These are phyloP conservation scores for Cryptosula pallasiana DNA, from an alignment of 2,888 invertebrate species.

Conservation along the genomic window DNA sequence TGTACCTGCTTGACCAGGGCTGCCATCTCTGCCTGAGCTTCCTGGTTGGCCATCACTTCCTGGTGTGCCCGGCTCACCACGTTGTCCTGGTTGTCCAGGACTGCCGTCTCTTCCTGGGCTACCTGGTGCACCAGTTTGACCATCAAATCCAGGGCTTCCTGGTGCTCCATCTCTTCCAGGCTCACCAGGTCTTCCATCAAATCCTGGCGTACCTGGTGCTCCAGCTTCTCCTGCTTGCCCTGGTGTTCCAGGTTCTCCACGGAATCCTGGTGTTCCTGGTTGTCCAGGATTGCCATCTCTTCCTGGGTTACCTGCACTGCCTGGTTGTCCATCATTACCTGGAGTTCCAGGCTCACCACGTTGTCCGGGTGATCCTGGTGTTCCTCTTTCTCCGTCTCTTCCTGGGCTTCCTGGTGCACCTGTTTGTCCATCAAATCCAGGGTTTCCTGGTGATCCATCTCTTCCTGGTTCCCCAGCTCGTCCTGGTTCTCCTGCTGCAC, in stretches of 20 bases:
- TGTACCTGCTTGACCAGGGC: slow-evolving; percentile 27
- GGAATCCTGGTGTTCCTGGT: slow-evolving; percentile 14
- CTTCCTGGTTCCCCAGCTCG: not conserved
- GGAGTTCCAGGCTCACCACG: not conserved
- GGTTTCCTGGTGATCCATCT: not conserved
- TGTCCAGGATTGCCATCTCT: slow-evolving; percentile 18
- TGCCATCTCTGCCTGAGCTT: slow-evolving; percentile 25
- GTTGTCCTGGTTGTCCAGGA: not conserved
- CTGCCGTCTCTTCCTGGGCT: slow-evolving; percentile 6
- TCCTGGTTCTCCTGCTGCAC: not conserved
- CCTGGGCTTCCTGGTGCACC: not conserved
- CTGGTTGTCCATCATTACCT: not conserved
- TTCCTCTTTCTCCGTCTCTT: not conserved
- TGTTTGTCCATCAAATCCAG: not conserved
- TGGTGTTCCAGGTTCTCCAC: slow-evolving; percentile 25
- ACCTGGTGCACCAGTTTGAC: slow-evolving; percentile 27
- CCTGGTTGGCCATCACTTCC: slow-evolving; percentile 24
- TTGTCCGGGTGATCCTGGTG: not conserved
- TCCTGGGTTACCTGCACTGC: slow-evolving; percentile 13
- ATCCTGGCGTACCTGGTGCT: not conserved
- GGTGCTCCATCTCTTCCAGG: not conserved
- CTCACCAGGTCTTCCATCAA: not conserved
- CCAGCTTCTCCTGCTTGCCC: not conserved
- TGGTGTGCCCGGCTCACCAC: slow-evolving; percentile 19
- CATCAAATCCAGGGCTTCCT: slow-evolving; percentile 21